A percentile compares a stretch with the other conserved stretches of the same genome.
Conservation (phyloP, 1,140 invertebrate genomes). For the Listronotus bonariensis region DNA sequence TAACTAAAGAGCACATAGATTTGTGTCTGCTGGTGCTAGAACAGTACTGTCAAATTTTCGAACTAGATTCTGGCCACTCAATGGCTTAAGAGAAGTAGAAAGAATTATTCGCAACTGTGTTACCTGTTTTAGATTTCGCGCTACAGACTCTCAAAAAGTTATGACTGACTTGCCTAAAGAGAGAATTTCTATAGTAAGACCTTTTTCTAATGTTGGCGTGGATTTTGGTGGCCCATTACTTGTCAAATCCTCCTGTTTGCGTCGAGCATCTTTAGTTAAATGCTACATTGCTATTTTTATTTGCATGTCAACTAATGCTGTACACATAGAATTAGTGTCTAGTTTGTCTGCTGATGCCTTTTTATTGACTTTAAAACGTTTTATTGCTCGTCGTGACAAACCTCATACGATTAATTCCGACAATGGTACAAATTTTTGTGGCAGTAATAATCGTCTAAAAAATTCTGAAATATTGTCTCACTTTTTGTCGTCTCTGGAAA, state of each 20-base stretch:
- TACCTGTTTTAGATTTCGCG: slow-evolving; percentile 20
- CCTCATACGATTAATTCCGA: slow-evolving; percentile 26
- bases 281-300: slow-evolving; percentile 54
- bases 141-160: slow-evolving; percentile 9
- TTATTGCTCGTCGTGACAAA: slow-evolving; percentile 53
- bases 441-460: slow-evolving; percentile 14
- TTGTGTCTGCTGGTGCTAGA: slow-evolving; percentile 25
- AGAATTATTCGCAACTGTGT: slow-evolving; percentile 19
- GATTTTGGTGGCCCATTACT: slow-evolving; percentile 34
- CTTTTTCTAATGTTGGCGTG: slow-evolving; percentile 25
- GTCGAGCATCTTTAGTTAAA: slow-evolving; percentile 42
- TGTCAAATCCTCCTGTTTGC: slow-evolving; percentile 9
- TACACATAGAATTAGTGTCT: slow-evolving; percentile 56
- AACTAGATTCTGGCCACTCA: slow-evolving; percentile 28
- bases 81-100: slow-evolving; percentile 16
- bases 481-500: background rate
- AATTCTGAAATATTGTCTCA: background rate
- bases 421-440: slow-evolving; percentile 31
- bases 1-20: slow-evolving; percentile 19
- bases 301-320: slow-evolving; percentile 51
- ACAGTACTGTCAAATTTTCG: slow-evolving; percentile 23
- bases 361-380: slow-evolving; percentile 51
- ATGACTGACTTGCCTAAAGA: slow-evolving; percentile 28
- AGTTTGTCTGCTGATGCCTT: slow-evolving; percentile 52
- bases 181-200: slow-evolving; percentile 8